phyloP scores from a whole-genome alignment of 2,888 invertebrate species.

The Scaptomyza parva region DNA sequence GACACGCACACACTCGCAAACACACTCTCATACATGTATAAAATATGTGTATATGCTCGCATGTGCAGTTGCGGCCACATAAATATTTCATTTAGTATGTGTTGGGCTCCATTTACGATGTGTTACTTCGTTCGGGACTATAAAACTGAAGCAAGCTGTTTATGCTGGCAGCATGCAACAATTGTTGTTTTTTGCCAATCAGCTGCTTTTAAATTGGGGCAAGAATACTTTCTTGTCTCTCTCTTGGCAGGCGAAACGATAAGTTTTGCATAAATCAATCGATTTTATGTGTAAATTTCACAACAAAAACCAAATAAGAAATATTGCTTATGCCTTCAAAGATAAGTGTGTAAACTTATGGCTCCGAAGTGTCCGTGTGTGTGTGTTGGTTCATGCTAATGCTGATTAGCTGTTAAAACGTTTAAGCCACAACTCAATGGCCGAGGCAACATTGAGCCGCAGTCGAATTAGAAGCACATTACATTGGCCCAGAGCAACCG shows the following conservation, averaged over 20 bases:
- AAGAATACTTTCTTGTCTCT: background rate
- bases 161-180: conserved; percentile 38
- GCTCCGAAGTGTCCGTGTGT: background rate
- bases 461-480: conserved; percentile 37
- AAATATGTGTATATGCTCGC: conserved; percentile 2
- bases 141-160: conserved; percentile 36
- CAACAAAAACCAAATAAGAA: background rate
- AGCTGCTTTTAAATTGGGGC: conserved; percentile 6
- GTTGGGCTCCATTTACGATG: conserved; percentile 73
- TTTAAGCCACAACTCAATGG: conserved; percentile 49
- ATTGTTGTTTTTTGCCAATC: conserved; percentile 31
- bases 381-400: conserved; percentile 30
- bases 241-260: background rate
- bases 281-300: background rate
- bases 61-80: conserved; percentile 48
- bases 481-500: conserved; percentile 33
- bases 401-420: conserved; percentile 67
- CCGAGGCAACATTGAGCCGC: conserved; percentile 5
- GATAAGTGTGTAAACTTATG: background rate
- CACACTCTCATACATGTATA: conserved; percentile 10
- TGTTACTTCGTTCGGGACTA: conserved; percentile 59
- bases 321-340: background rate
- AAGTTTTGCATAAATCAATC: background rate
- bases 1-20: conserved; percentile 36
- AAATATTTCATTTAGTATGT: conserved; percentile 78